Percentiles rank a stretch among this genome's conserved stretches.
Conservation (phyloP, 1,140 invertebrate species). For the Drosophila bifasciata region DNA sequence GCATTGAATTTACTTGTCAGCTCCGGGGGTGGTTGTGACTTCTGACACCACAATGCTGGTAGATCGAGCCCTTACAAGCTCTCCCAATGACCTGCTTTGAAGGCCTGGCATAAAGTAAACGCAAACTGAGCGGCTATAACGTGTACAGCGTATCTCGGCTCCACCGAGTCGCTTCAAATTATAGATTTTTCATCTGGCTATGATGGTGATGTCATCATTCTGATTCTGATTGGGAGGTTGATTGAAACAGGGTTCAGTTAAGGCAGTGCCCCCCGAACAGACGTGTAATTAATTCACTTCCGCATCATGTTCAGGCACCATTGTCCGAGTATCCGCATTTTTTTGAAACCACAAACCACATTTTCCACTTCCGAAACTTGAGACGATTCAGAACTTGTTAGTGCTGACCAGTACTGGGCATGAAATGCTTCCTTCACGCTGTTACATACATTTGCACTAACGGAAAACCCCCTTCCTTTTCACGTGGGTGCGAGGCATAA, state of each 20-base stretch:
- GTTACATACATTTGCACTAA: too few species aligned
- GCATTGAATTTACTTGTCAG: constrained; percentile 31
- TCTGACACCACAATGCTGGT: too few species aligned
- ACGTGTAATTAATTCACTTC: constrained; percentile 15
- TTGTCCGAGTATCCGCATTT: too few species aligned
- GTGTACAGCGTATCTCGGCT: constrained; percentile 23
- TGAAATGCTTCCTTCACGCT: too few species aligned
- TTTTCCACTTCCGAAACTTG: too few species aligned
- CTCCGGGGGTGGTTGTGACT: constrained; percentile 17
- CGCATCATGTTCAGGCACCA: too few species aligned
- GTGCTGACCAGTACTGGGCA: too few species aligned
- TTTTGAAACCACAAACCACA: too few species aligned
- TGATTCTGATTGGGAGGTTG: neutral
- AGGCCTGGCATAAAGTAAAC: constrained; percentile 39
- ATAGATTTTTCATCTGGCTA: constrained; percentile 34
- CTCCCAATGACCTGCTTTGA: constrained; percentile 4
- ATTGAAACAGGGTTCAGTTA: constrained; percentile 1
- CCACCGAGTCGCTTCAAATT: constrained; percentile 44
- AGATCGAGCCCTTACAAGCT: too few species aligned
- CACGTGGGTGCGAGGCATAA: too few species aligned
- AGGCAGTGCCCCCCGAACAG: neutral
- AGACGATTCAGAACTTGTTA: too few species aligned
- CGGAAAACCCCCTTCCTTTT: too few species aligned
- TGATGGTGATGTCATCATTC: constrained; percentile 46
- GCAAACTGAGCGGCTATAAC: constrained; percentile 17